Evolutionary conservation across 2,888 invertebrate species (phyloP), one percentile per base, ranked within the genome.

Genomic region (Heteromurus nitidus): DNA sequence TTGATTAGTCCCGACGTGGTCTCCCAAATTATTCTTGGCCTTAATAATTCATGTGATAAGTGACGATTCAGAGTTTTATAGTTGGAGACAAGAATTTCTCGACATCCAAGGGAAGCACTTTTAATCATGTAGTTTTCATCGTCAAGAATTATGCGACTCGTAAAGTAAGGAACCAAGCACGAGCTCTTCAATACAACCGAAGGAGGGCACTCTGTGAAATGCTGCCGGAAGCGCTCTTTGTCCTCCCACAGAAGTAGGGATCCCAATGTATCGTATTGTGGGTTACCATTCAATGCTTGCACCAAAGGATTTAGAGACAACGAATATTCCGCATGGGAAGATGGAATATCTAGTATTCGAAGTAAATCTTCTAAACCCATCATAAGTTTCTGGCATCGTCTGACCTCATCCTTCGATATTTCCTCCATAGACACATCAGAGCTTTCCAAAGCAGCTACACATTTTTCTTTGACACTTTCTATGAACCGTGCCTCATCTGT

Each of bases 221-320:
- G 20, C 50, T 62, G 65, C 42, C 80, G 77, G 65, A 85, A 85
- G 58, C 85, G 76, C 28, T 83, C 82, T 28, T 36, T 47, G 44
- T 86, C 87, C 72, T 87, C 85, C 85, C 85, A 85, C 26, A 53
- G 3, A 9, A 81, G 26, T 9, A 81, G 11, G 1, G 55, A 58
- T n/a, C n/a, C n/a, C n/a, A n/a, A n/a, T n/a, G n/a, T n/a, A n/a
- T n/a, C 47, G n/a, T 73, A 68, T 5, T 28, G 9, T 7, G 36
- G 16, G 3, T 24, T 22, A 36, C 28, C n/a, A 22, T 24, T 36
- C 58, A 77, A 53, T 26, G 79, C 75, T 44, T 75, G 31, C n/a
- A 74, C 65, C 72, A 85, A 53, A 58, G 85, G 85, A 58, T 69
- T 85, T 28, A 68, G 68, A 75, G 82, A 85, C 22, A 70, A 36